Evolutionary conservation across 2,113 vertebrate genomes (phyloP).

Genomic region (Nothobranchius kuhntae): DNA sequence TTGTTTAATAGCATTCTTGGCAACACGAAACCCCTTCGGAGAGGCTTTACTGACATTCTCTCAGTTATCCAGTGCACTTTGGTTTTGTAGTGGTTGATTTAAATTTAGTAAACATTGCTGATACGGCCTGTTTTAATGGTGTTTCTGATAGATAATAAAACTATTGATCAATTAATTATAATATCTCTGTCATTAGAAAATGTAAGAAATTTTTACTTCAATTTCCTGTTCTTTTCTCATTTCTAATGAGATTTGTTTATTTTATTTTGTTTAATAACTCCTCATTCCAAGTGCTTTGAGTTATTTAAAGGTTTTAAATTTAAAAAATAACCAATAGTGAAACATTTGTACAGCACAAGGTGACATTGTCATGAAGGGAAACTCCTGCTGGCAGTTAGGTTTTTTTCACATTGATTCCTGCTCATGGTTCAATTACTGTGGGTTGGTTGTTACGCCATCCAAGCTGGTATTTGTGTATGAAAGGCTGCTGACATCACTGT

Average conservation of each 20-base stretch:
- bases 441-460: constrained; percentile 42
- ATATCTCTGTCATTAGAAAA: constrained; percentile 31
- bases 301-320: no score
- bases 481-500: constrained; percentile 39
- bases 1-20: constrained; percentile 66
- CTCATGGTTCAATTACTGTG: constrained; percentile 36
- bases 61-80: constrained; percentile 48
- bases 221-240: constrained; percentile 13
- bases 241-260: constrained; percentile 28
- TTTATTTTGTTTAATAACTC: no score
- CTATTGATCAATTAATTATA: constrained; percentile 12
- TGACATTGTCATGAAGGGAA: constrained; percentile 37
- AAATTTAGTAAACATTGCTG: constrained; percentile 36
- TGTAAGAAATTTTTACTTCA: constrained; percentile 17
- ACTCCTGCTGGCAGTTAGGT: constrained; percentile 21
- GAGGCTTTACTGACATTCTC: constrained; percentile 34
- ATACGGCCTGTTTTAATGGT: constrained; percentile 12
- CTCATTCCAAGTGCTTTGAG: no score
- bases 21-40: constrained; percentile 30
- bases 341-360: constrained; percentile 9
- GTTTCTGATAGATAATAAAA: constrained; percentile 39
- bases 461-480: constrained; percentile 46
- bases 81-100: constrained; percentile 38
- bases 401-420: constrained; percentile 44
- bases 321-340: neutral